Conservation (phyloP, 2,113 vertebrate genomes). For the Lepus americanus region DNA sequence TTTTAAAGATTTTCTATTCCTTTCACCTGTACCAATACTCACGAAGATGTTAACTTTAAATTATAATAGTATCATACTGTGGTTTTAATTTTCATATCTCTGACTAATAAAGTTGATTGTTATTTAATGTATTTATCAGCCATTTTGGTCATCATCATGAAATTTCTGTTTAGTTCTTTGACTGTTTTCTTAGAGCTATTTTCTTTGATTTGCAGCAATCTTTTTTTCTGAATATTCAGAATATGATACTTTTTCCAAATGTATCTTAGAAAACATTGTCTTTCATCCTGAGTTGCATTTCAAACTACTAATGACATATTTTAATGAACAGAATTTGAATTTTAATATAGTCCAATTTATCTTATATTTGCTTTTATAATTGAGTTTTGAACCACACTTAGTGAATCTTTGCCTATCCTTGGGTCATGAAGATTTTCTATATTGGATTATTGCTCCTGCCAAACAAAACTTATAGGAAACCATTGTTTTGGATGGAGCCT, state of each 20-base stretch:
- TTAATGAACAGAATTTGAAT: background rate
- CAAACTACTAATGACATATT: background rate
- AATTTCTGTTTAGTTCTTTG: background rate
- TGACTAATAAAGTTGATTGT: background rate
- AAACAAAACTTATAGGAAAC: background rate
- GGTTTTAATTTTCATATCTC: background rate
- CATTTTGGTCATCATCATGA: background rate
- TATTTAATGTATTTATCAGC: background rate
- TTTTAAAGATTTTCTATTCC: background rate
- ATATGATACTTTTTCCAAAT: background rate
- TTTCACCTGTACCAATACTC: background rate
- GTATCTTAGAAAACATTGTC: background rate
- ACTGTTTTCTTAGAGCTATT: background rate
- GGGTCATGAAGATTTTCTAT: background rate
- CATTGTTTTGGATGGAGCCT: background rate
- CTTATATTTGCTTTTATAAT: background rate
- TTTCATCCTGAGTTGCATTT: background rate
- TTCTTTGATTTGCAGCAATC: background rate
- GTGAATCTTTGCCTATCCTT: background rate
- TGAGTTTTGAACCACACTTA: background rate
- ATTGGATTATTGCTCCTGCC: background rate
- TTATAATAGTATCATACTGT: background rate
- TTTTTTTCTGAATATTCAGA: background rate
- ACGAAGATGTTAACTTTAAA: slow-evolving; percentile 38
- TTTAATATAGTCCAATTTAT: background rate